Conservation (phyloP, 1,140 invertebrate genomes). For the Gryon sp. region DNA sequence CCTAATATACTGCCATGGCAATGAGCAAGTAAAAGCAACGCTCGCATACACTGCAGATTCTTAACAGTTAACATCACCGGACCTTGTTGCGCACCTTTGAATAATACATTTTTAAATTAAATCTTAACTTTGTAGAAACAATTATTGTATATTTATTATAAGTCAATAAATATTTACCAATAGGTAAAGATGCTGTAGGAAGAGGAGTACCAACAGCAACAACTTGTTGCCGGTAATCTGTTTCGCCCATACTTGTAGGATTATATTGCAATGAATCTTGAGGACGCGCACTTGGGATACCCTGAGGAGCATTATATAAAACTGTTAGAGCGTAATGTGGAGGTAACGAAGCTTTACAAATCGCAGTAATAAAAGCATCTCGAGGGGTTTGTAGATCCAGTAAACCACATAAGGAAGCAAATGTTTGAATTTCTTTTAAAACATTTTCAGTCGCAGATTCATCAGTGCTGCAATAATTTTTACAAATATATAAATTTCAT, state of each 20-base stretch:
- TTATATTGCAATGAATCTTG: slow-evolving; percentile 77
- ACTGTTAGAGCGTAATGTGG: slow-evolving; percentile 96
- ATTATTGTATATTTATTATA: neutral
- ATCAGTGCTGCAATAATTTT: slow-evolving; percentile 82
- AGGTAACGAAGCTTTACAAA: slow-evolving; percentile 96
- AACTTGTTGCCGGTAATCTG: slow-evolving; percentile 91
- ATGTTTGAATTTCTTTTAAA: slow-evolving; percentile 93
- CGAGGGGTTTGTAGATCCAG: slow-evolving; percentile 87
- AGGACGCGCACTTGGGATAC: slow-evolving; percentile 73
- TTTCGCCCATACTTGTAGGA: slow-evolving; percentile 80
- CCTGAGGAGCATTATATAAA: slow-evolving; percentile 83
- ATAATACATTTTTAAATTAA: slow-evolving; percentile 11
- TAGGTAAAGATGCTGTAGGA: slow-evolving; percentile 88
- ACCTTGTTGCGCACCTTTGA: slow-evolving; percentile 88
- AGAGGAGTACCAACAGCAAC: slow-evolving; percentile 96
- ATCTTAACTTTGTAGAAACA: neutral
- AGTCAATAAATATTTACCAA: slow-evolving; percentile 78
- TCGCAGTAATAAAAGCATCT: slow-evolving; percentile 95
- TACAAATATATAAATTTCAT: slow-evolving; percentile 8
- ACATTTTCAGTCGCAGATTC: slow-evolving; percentile 94
- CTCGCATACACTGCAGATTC: slow-evolving; percentile 97
- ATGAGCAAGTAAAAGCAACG: slow-evolving; percentile 92
- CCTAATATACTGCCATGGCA: slow-evolving; percentile 95
- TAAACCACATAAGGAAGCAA: slow-evolving; percentile 89
- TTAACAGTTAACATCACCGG: slow-evolving; percentile 99